Evolutionary conservation across 2,113 vertebrate species (phyloP).

Genomic region (Rattus rattus): DNA sequence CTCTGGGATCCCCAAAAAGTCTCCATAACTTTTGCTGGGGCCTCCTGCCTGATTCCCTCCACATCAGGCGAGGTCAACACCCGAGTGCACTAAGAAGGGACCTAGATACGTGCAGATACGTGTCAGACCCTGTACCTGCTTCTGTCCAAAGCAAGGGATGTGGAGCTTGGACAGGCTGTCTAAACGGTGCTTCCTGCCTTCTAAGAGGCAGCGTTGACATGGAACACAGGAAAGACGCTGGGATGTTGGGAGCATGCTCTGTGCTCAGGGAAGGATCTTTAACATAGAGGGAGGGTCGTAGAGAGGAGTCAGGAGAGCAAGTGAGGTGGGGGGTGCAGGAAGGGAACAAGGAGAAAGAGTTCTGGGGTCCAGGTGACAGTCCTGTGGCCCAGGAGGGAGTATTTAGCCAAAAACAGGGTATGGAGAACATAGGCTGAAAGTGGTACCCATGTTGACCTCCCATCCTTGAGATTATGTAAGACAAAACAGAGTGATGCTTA

Average conservation of each 20-base stretch:
- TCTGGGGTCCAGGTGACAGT: background rate
- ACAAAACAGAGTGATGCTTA: background rate
- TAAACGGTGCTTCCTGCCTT: background rate
- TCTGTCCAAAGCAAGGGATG: background rate
- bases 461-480: background rate
- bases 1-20: fast-evolving
- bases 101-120: background rate
- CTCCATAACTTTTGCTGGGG: background rate
- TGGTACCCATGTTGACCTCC: background rate
- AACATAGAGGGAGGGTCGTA: background rate
- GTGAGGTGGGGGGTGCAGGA: background rate
- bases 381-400: background rate
- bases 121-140: background rate
- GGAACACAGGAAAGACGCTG: background rate
- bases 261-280: background rate
- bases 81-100: background rate
- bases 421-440: background rate
- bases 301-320: background rate
- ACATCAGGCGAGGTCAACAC: background rate
- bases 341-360: background rate
- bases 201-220: fast-evolving
- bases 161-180: background rate
- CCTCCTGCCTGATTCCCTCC: background rate
- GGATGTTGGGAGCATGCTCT: too few relatives aligned
- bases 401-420: background rate